These are phyloP conservation scores for Epinotia ramella DNA, from an alignment of 2,888 invertebrate species.

Conservation along the genomic window DNA sequence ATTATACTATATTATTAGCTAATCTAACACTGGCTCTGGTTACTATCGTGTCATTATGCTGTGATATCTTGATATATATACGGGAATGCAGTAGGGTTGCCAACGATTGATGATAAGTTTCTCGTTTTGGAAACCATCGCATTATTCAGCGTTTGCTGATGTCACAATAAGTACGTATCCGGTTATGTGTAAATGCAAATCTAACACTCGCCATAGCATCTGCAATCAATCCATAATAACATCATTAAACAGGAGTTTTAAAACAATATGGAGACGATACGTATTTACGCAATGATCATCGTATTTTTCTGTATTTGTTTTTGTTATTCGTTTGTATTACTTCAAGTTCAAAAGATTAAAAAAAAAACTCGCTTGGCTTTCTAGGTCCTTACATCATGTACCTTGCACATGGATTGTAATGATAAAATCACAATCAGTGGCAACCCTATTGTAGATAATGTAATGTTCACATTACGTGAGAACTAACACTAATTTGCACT, in stretches of 20 bases:
- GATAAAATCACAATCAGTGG: not conserved
- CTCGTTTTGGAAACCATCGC: not conserved
- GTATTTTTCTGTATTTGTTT: too few relatives aligned
- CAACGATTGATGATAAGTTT: not conserved
- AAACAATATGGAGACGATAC: too few relatives aligned
- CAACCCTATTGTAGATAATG: conserved; percentile 33
- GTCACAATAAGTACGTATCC: too few relatives aligned
- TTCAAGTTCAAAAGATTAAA: too few relatives aligned
- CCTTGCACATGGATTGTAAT: not conserved
- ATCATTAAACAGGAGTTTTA: too few relatives aligned
- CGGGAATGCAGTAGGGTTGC: conserved; percentile 19
- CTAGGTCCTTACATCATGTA: not conserved
- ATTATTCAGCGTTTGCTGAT: not conserved
- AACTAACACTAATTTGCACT: conserved; percentile 40
- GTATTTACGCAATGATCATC: too few relatives aligned
- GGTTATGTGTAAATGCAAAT: not conserved
- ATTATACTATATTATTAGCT: conserved; percentile 23
- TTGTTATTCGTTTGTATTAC: too few relatives aligned
- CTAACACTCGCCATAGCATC: too few relatives aligned
- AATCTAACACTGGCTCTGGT: conserved; percentile 8
- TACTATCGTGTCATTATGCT: conserved; percentile 27
- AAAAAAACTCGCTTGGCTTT: not conserved
- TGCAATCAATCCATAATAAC: too few relatives aligned
- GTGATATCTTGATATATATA: conserved; percentile 14
- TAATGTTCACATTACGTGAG: conserved; percentile 42